Base-by-base conservation (phyloP, 2,888 invertebrate species). In the Caenorhabditis macrosperma region DNA sequence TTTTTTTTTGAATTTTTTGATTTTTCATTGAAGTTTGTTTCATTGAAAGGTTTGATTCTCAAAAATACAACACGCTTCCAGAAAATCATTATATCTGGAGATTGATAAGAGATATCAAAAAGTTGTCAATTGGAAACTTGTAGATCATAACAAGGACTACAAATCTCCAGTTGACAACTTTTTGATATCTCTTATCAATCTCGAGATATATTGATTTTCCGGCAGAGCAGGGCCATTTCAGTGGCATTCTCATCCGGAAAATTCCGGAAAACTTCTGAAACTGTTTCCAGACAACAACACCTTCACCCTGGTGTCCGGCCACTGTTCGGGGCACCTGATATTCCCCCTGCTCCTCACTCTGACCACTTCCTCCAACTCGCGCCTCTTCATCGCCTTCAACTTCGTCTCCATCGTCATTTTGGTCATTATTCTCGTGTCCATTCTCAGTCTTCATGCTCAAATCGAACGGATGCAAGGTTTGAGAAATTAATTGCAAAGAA, bases 401-500 rank as follows among this genome's bases (percentile, higher is more conserved):
- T 84, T 88, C 54, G 81, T 87, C 52, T 71, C 82, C n/a, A 75
- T 86, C 24, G 68, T 88, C 15, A 59, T 86, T 46, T 64, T 88
- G 54, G 85, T 86, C 41, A 69, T 86, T n/a, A 75, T 87, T 55
- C 68, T 87, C 44, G 85, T 87, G 20, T 82, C 78, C 9, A 71
- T 88, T 61, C 64, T 88, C 64, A 88, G 87, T 46, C 72, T 81
- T 41, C 87, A 88, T 52, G 84, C 87, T 20, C 86, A 84, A 55
- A 77, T 84, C 28, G 86, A 84, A 52, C 59, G 86, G 46, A 85
- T 76, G 68, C 80, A 83, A 50, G 84, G 85, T 85, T n/a, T n/a
- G n/a, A n/a, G n/a, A n/a, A 59, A 38, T 26, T 38, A 15, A 6
- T 20, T 0, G 2, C 15, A 4, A 17, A 17, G 5, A 57, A 57